Evolutionary conservation across 2,888 invertebrate genomes (phyloP), one percentile per base, ranked within the genome.

Genomic region (Heliconius cydno): DNA sequence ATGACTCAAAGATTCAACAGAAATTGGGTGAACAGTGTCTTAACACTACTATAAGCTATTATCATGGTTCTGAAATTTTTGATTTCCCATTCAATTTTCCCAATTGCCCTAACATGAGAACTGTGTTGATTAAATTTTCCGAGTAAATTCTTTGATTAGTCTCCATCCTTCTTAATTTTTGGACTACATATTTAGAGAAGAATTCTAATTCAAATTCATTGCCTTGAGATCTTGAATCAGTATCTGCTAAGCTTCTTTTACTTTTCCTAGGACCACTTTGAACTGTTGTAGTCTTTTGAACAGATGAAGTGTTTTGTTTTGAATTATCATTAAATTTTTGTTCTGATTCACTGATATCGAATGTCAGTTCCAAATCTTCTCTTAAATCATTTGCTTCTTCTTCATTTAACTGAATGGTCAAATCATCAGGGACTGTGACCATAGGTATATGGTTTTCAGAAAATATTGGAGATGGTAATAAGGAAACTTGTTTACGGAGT

Each of bases 131-230:
- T 85, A 95, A 88, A 84, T 95, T 95, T 85, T 95, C 95, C 22
- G 95, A 94, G 85, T 94, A 95, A 83, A 95, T 95, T 77, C 95
- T 92, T 81, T 95, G 95, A 83, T 94, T 94, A 10, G 94, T 94
- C 85, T 94, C 95, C 95, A 95, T 95, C 88, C 86, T 90, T 84
- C 94, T 89, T 68, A 95, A 85, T 83, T 95, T 95, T 84, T 95
- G 95, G 0, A 94, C 94, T 77, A 95, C 90, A 90, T 94, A 95
- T 83, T 95, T 95, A 0, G 95, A 92, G 84, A 95, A 95, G 84
- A 92, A 95, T 84, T 95, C 95, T 77, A 94, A 87, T 84, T 95
- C 95, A 88, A 91, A 91, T 76, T 94, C 94, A 88, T 88, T 91
- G 0, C 89, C 90, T 65, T 88, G 89, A 75, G 65, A 81, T 85